Evolutionary conservation across 2,888 invertebrate genomes (phyloP).

Genomic region (Siphlonurus alternatus): DNA sequence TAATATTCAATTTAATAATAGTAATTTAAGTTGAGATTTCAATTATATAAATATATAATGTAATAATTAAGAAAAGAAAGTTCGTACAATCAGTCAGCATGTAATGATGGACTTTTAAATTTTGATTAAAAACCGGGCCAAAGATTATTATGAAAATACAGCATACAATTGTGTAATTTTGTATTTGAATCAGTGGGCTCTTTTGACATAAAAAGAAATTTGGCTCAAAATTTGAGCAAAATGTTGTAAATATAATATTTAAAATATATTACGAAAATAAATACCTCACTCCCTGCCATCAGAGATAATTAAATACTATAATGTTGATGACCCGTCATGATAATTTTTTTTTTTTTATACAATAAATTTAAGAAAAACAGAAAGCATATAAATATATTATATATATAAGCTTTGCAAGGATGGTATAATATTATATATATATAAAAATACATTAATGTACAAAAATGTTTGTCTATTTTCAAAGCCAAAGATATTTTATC

Average conservation of each 20-base stretch:
- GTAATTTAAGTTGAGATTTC: no score
- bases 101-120: no score
- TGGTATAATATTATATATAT: neutral
- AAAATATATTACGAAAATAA: no score
- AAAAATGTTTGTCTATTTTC: slow-evolving; percentile 16
- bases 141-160: no score
- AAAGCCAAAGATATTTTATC: slow-evolving; percentile 16
- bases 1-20: no score
- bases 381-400: no score
- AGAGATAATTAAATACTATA: neutral
- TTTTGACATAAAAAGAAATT: neutral
- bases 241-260: neutral
- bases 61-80: no score
- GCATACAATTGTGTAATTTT: neutral
- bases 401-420: neutral
- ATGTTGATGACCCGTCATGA: neutral
- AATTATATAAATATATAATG: no score
- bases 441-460: slow-evolving; percentile 14
- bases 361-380: neutral
- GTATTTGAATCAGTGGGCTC: neutral
- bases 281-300: neutral
- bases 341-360: neutral
- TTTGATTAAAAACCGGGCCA: no score
- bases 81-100: no score
- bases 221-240: neutral